Conservation (phyloP, 2,113 vertebrate genomes). For the Dolichallabes microphthalmus region DNA sequence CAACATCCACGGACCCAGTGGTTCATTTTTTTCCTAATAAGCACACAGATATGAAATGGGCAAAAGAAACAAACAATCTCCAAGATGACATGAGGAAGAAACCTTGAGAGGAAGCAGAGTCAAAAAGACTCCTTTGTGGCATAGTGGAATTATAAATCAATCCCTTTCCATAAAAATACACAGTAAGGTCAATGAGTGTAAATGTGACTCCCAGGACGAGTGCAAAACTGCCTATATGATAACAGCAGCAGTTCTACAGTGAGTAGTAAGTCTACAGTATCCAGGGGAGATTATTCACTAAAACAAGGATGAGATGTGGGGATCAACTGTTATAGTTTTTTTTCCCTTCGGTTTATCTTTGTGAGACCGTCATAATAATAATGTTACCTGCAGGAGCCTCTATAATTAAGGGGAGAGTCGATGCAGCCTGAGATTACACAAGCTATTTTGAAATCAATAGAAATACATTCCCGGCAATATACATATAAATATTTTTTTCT, state of each 20-base stretch:
- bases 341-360: neutral
- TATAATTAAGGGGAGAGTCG: neutral
- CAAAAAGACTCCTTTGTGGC: neutral
- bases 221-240: neutral
- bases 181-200: neutral
- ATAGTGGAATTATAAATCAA: neutral
- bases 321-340: neutral
- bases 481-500: neutral
- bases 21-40: neutral
- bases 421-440: neutral
- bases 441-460: constrained; percentile 6
- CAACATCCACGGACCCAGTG: neutral
- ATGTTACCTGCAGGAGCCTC: neutral
- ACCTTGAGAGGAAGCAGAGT: neutral
- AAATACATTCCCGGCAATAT: neutral
- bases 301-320: neutral
- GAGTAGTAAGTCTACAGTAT: neutral
- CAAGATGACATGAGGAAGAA: neutral
- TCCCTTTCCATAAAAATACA: neutral
- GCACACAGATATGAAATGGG: no score
- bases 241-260: neutral
- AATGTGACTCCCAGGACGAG: neutral
- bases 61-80: no score
- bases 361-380: neutral
- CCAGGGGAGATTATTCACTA: neutral